Percentiles rank a stretch among this genome's conserved stretches.
Conservation (phyloP, 2,888 invertebrate genomes). For the Drosophila yooni region DNA sequence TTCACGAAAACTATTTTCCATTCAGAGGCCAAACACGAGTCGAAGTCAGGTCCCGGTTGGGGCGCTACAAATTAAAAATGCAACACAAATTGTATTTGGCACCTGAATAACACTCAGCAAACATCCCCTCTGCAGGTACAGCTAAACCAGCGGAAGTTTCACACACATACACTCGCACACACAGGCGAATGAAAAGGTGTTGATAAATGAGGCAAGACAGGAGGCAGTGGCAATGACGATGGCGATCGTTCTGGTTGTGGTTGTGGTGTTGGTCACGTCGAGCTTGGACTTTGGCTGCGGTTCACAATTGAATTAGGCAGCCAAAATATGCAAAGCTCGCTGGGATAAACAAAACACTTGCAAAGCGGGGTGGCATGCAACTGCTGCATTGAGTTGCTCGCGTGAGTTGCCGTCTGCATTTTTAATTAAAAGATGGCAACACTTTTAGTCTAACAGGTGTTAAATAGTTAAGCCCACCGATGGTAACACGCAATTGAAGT, state of each 20-base stretch:
- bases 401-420: constrained; percentile 59
- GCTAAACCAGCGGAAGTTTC: constrained; percentile 60
- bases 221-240: constrained; percentile 8
- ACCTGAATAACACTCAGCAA: constrained; percentile 54
- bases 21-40: constrained; percentile 33
- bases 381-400: constrained; percentile 24
- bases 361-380: constrained; percentile 60
- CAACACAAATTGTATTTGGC: constrained; percentile 81
- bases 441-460: constrained; percentile 77
- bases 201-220: constrained; percentile 66
- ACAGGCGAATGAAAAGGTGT: constrained; percentile 66
- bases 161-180: constrained; percentile 14
- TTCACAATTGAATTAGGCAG: constrained; percentile 76
- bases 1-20: constrained; percentile 49
- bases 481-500: constrained; percentile 58
- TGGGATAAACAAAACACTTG: constrained; percentile 60
- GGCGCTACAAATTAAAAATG: constrained; percentile 74
- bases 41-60: constrained; percentile 32
- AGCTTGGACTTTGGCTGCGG: constrained; percentile 32
- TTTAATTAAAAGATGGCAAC: constrained; percentile 65
- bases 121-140: constrained; percentile 7
- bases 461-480: constrained; percentile 64
- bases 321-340: constrained; percentile 64
- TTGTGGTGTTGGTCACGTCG: constrained; percentile 11
- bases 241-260: constrained; percentile 6